Evolutionary conservation across 2,797 vertebrate species (phyloP).

Genomic region (Garrulus glandarius): DNA sequence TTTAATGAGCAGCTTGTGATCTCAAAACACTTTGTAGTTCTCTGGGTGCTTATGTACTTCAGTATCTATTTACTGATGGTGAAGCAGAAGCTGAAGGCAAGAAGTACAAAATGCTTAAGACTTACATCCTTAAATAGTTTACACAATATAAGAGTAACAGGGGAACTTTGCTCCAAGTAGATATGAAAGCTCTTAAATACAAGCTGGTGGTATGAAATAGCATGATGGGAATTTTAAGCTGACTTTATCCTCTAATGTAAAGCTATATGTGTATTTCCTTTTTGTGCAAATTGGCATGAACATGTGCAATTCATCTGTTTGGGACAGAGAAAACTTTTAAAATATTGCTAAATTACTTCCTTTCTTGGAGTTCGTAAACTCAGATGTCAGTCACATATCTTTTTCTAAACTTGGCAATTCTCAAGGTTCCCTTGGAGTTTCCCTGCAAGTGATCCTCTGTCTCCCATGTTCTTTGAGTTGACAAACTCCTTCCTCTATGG

Average conservation of each 20-base stretch:
- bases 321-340: background rate
- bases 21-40: slow-evolving; percentile 14
- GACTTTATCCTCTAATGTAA: slow-evolving; percentile 2
- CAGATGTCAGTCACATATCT: fast-evolving
- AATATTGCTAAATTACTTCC: background rate
- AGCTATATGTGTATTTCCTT: background rate
- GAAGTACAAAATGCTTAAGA: slow-evolving; percentile 32
- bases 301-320: background rate
- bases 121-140: slow-evolving; percentile 45
- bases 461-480: background rate
- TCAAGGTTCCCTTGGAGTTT: background rate
- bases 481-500: background rate
- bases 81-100: slow-evolving; percentile 28
- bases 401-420: background rate
- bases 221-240: background rate
- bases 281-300: background rate
- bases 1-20: slow-evolving; percentile 43
- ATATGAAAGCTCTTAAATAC: slow-evolving; percentile 29
- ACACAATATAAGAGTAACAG: slow-evolving; percentile 9
- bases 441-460: background rate
- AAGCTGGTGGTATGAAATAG: background rate
- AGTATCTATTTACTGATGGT: slow-evolving; percentile 57
- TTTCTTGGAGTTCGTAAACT: background rate
- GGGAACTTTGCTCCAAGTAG: background rate
- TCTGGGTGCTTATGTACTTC: slow-evolving; percentile 36